Evolutionary conservation across 23 tunicate genomes (phyloP).

Genomic region (Halocynthia roretzi): DNA sequence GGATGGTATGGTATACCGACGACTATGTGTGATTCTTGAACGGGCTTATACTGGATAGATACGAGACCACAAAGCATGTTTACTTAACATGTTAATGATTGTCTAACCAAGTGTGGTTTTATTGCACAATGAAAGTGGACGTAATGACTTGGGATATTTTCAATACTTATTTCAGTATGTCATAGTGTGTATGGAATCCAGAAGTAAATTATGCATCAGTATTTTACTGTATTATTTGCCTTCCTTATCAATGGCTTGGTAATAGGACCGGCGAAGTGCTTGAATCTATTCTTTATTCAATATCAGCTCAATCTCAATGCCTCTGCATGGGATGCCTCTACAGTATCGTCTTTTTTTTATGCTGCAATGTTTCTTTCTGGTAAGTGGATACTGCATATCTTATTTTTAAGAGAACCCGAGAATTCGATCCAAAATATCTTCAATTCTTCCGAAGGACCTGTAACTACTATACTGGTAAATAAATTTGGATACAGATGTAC

Average conservation of each 20-base stretch:
- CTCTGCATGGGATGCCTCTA: constrained; percentile 20
- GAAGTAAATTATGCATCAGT: too few relatives aligned
- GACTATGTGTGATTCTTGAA: too few relatives aligned
- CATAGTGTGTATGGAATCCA: too few relatives aligned
- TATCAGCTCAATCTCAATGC: constrained; percentile 31
- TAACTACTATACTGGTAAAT: constrained; percentile 23
- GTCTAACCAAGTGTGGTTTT: too few relatives aligned
- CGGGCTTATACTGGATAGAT: too few relatives aligned
- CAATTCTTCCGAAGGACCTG: constrained; percentile 18
- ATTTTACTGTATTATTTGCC: constrained; percentile 7
- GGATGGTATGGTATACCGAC: too few relatives aligned
- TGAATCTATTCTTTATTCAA: constrained; percentile 27
- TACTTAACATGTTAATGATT: too few relatives aligned
- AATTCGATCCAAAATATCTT: background rate
- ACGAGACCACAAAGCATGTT: too few relatives aligned
- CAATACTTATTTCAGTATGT: too few relatives aligned
- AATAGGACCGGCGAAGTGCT: constrained; percentile 27
- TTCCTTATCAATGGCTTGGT: constrained; percentile 21
- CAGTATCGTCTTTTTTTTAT: constrained; percentile 23
- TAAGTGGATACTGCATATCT: constrained; percentile 1
- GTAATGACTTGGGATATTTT: too few relatives aligned
- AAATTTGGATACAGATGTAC: constrained; percentile 40
- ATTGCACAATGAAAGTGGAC: too few relatives aligned
- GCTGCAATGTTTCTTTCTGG: constrained; percentile 21
- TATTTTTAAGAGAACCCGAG: constrained; percentile 2